Base-by-base conservation (phyloP, 2,888 invertebrate species). In the Baronia brevicornis region DNA sequence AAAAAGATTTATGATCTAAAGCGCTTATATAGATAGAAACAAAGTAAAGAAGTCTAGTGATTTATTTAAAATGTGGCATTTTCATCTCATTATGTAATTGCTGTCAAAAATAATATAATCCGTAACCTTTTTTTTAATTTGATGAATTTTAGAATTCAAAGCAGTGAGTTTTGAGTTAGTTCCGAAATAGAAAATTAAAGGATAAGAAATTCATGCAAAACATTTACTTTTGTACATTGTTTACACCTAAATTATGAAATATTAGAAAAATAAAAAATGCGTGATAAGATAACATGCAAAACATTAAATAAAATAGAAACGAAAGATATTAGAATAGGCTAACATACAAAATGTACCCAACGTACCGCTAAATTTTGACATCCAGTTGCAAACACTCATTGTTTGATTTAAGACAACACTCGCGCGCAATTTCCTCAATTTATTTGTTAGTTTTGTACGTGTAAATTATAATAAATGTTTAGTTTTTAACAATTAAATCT, bases 331-430 rank as follows among this genome's bases (percentile, higher is more conserved):
- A 12, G 44, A 36, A 48, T 36, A 41, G 27, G 21, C 21, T 43
- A 41, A 51, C 35, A 45, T 53, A 61, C 69, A 77, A 78, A 79
- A 80, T 80, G 78, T 79, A 82, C 82, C 82, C 82, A 82, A 82
- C 79, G 60, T 78, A 78, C 77, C 78, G 60, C 54, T 49, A 43
- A 46, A 49, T 39, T 46, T 51, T 50, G 50, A 54, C 49, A 56
- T 61, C 62, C 60, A 52, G 36, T 41, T 45, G 39, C 39, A 41
- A 43, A 45, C 46, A 38, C 45, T 36, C 23, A 31, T 33, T 37
- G 27, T 39, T 39, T 33, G 38, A 39, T 43, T 41, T 24, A 33
- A 36, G 49, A 38, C 41, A 33, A 40, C 43, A 48, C 50, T 47
- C 33, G 48, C 48, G 48, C 48, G 48, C 45, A 46, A 41, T 36